Base-by-base conservation (phyloP, 2,113 vertebrate genomes). In the Oncorhynchus kisutch region DNA sequence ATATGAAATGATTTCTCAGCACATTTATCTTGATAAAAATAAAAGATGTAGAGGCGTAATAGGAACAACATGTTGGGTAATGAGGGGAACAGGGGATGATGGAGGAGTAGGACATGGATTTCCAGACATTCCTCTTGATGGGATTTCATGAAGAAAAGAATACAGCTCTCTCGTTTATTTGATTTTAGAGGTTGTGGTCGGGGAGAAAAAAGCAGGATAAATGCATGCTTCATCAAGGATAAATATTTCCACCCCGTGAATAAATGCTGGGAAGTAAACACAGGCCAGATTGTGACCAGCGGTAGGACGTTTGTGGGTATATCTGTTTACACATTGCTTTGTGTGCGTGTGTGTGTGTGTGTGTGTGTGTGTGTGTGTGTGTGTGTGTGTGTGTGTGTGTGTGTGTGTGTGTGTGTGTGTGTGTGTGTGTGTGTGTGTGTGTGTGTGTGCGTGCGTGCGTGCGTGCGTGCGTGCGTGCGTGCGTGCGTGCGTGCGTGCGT, bases 151-250 rank as follows among this genome's bases (percentile, higher is more conserved):
- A 88, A 90, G 79, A 70, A 62, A 81, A 77, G 72, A 81, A 82
- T 84, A 85, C 79, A 70, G 87, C 85, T 88, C 76, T 85, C 86
- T 88, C 79, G 76, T 91, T 90, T 91, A 92, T 91, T 92, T 92
- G 89, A 91, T 92, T 91, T 91, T 88, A 86, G 86, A 84, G 88
- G 82, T 84, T 92, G 88, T 80, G 84, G 88, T 90, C 77, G 60
- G 77, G 77, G 73, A 84, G 74, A 24, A 85, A 83, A 82, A 82
- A 73, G 70, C 73, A 70, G 81, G 85, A 91, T 91, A 92, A 91
- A 93, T 91, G 89, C 89, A 91, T 78, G 88, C 89, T 90, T 90
- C 90, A 93, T 92, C 88, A 88, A 85, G 90, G 81, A 79, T 87
- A 90, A 92, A 90, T 90, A 88, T 91, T 93, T 92, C 89, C 90